Conservation (phyloP, 2,888 invertebrate genomes). For the Eudemis profundana region DNA sequence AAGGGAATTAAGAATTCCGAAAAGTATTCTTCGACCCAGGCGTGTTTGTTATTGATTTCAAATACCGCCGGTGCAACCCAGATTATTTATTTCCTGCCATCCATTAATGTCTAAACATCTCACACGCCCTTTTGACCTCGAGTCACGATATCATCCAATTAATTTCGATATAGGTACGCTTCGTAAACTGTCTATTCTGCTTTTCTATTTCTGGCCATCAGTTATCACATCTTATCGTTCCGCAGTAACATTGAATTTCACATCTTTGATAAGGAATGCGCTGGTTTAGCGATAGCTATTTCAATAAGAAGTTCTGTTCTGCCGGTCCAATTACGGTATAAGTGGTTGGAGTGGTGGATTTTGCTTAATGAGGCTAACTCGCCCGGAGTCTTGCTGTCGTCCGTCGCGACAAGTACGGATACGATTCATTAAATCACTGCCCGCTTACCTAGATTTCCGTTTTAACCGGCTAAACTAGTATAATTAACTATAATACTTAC, state of each 20-base stretch:
- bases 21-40: background rate
- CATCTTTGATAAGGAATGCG: background rate
- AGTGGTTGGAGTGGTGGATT: conserved; percentile 29
- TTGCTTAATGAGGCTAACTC: conserved; percentile 48
- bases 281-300: background rate
- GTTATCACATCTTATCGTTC: too few species aligned
- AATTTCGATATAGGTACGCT: conserved; percentile 51
- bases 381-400: conserved; percentile 53
- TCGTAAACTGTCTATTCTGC: conserved; percentile 32
- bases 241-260: background rate
- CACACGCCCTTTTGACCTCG: conserved; percentile 53
- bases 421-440: conserved; percentile 75
- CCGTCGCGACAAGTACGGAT: conserved; percentile 69
- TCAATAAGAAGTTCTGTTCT: conserved; percentile 26
- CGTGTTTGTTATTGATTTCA: background rate
- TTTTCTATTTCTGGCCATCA: conserved; percentile 11
- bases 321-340: conserved; percentile 19
- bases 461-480: conserved; percentile 71
- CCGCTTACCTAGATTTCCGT: conserved; percentile 71
- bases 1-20: too few species aligned
- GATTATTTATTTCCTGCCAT: conserved; percentile 27
- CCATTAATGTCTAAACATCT: conserved; percentile 47
- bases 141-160: conserved; percentile 48
- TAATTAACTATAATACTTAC: conserved; percentile 49
- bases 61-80: conserved; percentile 5